Base-by-base conservation (phyloP, 2,888 invertebrate species). In the Noctua fimbriata region DNA sequence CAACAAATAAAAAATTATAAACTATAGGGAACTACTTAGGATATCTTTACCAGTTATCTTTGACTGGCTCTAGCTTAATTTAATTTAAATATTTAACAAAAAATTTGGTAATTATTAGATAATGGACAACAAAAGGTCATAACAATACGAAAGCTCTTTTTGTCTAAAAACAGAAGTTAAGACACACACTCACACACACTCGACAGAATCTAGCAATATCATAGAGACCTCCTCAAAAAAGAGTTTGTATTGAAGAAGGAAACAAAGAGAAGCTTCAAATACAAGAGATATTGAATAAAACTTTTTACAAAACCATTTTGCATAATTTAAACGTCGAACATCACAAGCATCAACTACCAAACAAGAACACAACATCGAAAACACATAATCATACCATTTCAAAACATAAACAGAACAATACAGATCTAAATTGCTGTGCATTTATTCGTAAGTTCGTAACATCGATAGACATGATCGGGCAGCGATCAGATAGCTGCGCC, bases 391-490 rank as follows among this genome's bases (percentile, higher is more conserved):
- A 72, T 76, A 79, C 63, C 21, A 81, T 89, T 83, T 74, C 75
- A 83, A 87, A 86, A 85, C 86, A 85, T 81, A 82, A 84, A 88
- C 84, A 86, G 76, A 85, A 86, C 84, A 85, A 73, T 86, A 78
- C 78, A 83, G 88, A 85, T 84, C 87, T 82, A 88, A 88, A 89
- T 89, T 84, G 86, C 86, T 83, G 85, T 78, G 87, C 90, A 87
- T 89, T 93, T 91, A 84, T 87, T 87, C 88, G 90, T 87, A 91
- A 90, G 82, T 87, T 87, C 88, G 90, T 87, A 91, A 90, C 90
- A 93, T 92, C 93, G 91, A 92, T 92, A 93, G 91, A 89, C 91
- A 91, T 92, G 94, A 94, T 94, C 93, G 91, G 88, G 89, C 91
- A 90, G 87, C 87, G 91, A 95, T 95, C 94, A 90, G 94, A 95